Evolutionary conservation across 2,888 invertebrate species (phyloP), one percentile per base, ranked within the genome.

Genomic region (Pristionchus entomophagus): DNA sequence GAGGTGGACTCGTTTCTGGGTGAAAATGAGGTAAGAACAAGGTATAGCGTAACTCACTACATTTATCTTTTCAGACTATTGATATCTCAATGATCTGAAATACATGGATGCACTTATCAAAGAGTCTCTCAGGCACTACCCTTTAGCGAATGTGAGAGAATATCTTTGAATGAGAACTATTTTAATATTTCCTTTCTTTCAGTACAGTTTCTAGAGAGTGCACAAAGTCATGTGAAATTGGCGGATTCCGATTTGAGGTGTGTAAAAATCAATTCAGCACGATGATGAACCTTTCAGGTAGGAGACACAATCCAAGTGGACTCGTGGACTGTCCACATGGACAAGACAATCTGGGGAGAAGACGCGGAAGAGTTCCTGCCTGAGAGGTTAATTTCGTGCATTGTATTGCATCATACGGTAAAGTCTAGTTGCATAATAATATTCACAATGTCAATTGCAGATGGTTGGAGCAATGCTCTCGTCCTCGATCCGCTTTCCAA

Each of bases 41-140:
- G 19, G 49, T 10, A n/a, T n/a, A n/a, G n/a, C n/a, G n/a, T n/a
- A n/a, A n/a, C n/a, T 12, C 6, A 22, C 49, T 26, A 38, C 14
- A n/a, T 80, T n/a, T 80, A 3, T 62, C 29, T 32, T 3, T 45
- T 45, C 35, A 88, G 88, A 38, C 26, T 14, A 83, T 91, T 6
- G 85, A 87, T 1, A 90, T 91, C 65, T 92, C 4, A 59, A 65
- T 14, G 87, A 91, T 53, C 53, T 92, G 41, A 89, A 85, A 32
- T 92, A 91, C 87, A 59, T 88, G 29, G 92, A 93, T n/a, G 88
- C 88, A 17, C 89, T 90, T 3, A 87, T 92, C 35, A 92, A 91
- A 69, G 93, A 93, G 69, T 86, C 89, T 0, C 81, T 93, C 19
- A 69, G 93, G 12, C 80, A 91, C 32, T 89, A 89, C 80, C 92